Base-by-base conservation (phyloP, 2,797 vertebrate species). In the Epinephelus malabaricus region DNA sequence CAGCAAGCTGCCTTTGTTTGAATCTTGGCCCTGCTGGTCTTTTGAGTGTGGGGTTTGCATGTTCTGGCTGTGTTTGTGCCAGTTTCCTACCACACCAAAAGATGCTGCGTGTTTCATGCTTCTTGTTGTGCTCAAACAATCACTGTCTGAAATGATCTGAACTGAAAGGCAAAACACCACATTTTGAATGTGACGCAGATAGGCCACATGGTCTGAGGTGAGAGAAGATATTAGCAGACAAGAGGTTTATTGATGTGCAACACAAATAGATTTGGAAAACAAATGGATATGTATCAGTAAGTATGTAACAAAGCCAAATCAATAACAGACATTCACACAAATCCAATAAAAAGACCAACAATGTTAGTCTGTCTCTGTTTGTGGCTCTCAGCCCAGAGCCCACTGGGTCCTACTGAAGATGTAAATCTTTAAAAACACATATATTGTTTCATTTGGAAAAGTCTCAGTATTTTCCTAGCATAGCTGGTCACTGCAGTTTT, bases 21-120 rank as follows among this genome's bases (percentile, higher is more conserved):
- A 69, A 30, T 47, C 4, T 74, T 83, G 86, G 84, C 84, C 70
- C 50, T 7, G 43, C 50, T 7, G 43, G 46, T 68, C 51, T 73
- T 75, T 53, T 10, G 19, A 76, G 55, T 70, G 67, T 70, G 60
- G 11, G 49, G 19, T 76, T 45, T 73, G 64, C 19, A 43, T 72
- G 59, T 60, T 70, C 18, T 75, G 27, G 19, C 21, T 67, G 78
- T 54, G 50, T 78, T 65, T 61, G 69, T 81, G 61, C 58, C 69
- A 77, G 66, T 72, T 81, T 69, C 51, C 49, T 59, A 69, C 72
- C 72, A 62, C 68, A 78, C 30, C 14, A 81, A 76, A 77, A 81
- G 67, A 65, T 1, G 2, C 25, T 75, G 23, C 18, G 13, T 27
- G 55, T 74, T 69, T 79, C 19, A 73, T 25, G 60, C 66, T 21